Evolutionary conservation across 2,797 vertebrate species (phyloP).

Genomic region (Pitangus sulphuratus): DNA sequence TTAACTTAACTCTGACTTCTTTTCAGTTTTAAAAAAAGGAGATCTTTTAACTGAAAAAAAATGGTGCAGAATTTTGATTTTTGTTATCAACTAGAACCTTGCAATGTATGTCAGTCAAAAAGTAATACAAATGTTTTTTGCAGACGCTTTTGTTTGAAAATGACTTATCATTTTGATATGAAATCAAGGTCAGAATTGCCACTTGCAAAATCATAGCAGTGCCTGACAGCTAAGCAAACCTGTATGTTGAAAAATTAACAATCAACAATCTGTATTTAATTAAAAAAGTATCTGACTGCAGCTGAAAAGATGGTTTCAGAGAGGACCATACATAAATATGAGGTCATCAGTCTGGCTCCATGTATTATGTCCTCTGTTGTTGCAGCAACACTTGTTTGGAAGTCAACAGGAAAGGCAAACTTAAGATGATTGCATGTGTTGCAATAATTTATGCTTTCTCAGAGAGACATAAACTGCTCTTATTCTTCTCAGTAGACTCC

Average conservation of each 20-base stretch:
- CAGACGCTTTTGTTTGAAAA: not conserved
- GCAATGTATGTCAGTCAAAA: not conserved
- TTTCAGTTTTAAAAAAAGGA: not conserved
- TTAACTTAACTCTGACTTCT: not conserved
- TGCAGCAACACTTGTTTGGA: not conserved
- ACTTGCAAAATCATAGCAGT: not conserved
- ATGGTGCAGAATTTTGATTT: not conserved
- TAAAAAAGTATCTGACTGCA: not conserved
- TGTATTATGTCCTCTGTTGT: not conserved
- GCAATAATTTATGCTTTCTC: not conserved
- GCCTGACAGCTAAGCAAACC: not conserved
- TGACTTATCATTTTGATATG: not conserved
- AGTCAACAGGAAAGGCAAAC: not conserved
- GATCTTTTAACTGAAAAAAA: not conserved
- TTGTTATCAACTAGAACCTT: not conserved
- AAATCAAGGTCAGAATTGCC: not conserved
- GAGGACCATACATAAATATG: not conserved
- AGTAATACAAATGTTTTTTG: not conserved
- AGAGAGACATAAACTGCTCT: not conserved
- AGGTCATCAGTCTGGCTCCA: not conserved
- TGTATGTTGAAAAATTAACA: not conserved
- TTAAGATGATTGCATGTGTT: not conserved
- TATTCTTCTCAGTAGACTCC: constrained; percentile 5
- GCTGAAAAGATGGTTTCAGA: not conserved
- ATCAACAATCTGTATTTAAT: not conserved